A percentile compares a stretch with the other conserved stretches of the same genome.
These are phyloP conservation scores for Drosophila ananassae DNA, from an alignment of 1,140 invertebrate genomes.

Conservation along the genomic window DNA sequence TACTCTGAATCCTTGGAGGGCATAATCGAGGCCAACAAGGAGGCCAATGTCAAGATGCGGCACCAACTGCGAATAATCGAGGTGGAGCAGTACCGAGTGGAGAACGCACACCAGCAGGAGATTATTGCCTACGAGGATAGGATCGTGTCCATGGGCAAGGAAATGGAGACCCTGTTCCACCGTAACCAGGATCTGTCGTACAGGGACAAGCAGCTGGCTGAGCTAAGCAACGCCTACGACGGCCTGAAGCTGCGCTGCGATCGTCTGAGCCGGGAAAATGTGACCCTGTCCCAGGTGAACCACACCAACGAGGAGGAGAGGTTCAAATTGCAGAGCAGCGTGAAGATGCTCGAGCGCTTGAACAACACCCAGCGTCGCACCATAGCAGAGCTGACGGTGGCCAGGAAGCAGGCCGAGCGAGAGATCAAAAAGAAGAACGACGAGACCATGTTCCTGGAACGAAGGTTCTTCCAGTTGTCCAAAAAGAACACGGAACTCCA, in stretches of 20 bases:
- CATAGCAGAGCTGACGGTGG: background rate
- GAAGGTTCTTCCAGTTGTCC: slow-evolving; percentile 40
- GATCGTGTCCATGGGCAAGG: background rate
- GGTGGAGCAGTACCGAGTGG: slow-evolving; percentile 9
- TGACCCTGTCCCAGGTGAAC: background rate
- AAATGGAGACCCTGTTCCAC: slow-evolving; percentile 11
- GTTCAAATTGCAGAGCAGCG: background rate
- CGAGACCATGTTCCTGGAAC: slow-evolving; percentile 13
- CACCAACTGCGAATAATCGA: background rate
- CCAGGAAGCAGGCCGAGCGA: background rate
- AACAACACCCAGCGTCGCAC: background rate
- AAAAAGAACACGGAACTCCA: slow-evolving; percentile 44
- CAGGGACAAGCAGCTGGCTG: background rate
- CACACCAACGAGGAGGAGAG: slow-evolving; percentile 15
- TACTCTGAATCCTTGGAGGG: slow-evolving; percentile 83
- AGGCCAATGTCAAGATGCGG: background rate
- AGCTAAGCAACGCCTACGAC: background rate
- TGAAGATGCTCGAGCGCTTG: background rate
- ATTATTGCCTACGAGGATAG: slow-evolving; percentile 84
- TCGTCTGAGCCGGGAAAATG: slow-evolving; percentile 7
- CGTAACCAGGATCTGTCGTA: background rate
- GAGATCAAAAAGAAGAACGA: slow-evolving; percentile 43
- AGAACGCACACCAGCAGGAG: slow-evolving; percentile 76
- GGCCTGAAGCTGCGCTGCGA: slow-evolving; percentile 19
- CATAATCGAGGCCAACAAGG: slow-evolving; percentile 16